These are phyloP conservation scores for Eilema griseolum DNA, from an alignment of 2,888 invertebrate genomes.

Conservation along the genomic window DNA sequence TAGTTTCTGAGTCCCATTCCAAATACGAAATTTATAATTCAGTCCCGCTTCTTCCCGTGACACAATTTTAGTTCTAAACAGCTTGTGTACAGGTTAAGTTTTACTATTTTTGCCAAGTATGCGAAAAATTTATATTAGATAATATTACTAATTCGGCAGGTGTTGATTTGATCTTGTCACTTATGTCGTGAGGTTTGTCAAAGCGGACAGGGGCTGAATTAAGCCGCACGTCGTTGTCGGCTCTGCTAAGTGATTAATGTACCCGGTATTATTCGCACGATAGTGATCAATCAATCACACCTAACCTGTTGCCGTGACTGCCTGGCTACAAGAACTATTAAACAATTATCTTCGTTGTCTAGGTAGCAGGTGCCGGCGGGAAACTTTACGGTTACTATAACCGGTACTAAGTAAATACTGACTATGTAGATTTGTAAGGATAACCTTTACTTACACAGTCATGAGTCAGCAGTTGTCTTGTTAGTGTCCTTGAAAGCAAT, in stretches of 20 bases:
- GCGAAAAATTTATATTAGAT: not conserved
- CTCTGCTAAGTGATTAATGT: slow-evolving; percentile 61
- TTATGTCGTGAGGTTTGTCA: slow-evolving; percentile 31
- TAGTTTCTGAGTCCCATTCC: too few relatives aligned
- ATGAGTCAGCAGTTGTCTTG: not conserved
- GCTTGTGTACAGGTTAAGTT: too few relatives aligned
- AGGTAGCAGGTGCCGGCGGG: not conserved
- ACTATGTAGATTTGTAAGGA: not conserved
- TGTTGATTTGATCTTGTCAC: slow-evolving; percentile 42
- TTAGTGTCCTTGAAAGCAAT: not conserved
- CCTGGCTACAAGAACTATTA: slow-evolving; percentile 37
- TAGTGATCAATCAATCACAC: slow-evolving; percentile 62
- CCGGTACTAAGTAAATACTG: not conserved
- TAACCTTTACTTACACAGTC: not conserved
- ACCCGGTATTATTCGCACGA: slow-evolving; percentile 57
- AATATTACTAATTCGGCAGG: slow-evolving; percentile 13
- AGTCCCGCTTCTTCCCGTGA: too few relatives aligned
- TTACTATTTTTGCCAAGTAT: too few relatives aligned
- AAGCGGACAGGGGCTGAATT: slow-evolving; percentile 23
- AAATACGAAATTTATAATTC: too few relatives aligned
- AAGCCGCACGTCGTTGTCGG: slow-evolving; percentile 34
- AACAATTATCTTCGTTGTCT: slow-evolving; percentile 42
- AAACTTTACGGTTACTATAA: not conserved
- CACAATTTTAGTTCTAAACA: too few relatives aligned
- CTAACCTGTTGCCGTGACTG: slow-evolving; percentile 59